Percentiles rank a stretch among this genome's conserved stretches.
phyloP scores from a whole-genome alignment of 2,113 vertebrate genomes.

The Mesocricetus auratus region DNA sequence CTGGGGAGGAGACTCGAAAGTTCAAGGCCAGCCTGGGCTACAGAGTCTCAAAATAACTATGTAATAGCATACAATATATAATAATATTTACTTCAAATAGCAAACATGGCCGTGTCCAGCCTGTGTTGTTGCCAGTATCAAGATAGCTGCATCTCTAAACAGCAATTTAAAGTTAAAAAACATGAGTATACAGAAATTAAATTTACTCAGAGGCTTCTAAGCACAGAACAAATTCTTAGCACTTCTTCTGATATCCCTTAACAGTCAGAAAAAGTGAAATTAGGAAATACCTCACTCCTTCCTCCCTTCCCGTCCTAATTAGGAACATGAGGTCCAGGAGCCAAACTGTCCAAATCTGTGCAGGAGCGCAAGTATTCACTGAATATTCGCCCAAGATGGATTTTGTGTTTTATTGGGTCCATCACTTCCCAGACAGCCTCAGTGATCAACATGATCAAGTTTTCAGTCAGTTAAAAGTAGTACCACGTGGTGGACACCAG shows the following conservation, averaged over 20 bases:
- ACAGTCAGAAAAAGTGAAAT: not conserved
- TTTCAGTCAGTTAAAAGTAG: constrained; percentile 36
- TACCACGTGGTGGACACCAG: constrained; percentile 73
- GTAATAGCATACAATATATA: not conserved
- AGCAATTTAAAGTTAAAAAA: constrained; percentile 47
- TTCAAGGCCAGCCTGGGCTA: not conserved
- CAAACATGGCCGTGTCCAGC: not conserved
- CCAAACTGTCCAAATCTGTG: not conserved
- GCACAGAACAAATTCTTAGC: not conserved
- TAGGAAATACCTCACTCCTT: not conserved
- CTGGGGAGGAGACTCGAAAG: not conserved
- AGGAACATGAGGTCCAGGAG: not conserved
- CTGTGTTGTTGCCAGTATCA: not conserved
- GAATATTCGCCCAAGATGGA: not conserved
- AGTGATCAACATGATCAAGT: not conserved
- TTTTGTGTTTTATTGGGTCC: not conserved
- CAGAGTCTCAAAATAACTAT: not conserved
- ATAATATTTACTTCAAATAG: not conserved
- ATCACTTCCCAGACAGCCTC: not conserved
- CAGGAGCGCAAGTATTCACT: not conserved
- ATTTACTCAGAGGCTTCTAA: constrained; percentile 45
- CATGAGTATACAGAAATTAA: not conserved
- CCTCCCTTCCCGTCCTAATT: not conserved
- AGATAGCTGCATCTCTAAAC: not conserved
- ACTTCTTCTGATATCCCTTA: constrained; percentile 12